These are phyloP conservation scores for Drosophila guanche DNA, from an alignment of 1,140 invertebrate genomes.

Conservation along the genomic window DNA sequence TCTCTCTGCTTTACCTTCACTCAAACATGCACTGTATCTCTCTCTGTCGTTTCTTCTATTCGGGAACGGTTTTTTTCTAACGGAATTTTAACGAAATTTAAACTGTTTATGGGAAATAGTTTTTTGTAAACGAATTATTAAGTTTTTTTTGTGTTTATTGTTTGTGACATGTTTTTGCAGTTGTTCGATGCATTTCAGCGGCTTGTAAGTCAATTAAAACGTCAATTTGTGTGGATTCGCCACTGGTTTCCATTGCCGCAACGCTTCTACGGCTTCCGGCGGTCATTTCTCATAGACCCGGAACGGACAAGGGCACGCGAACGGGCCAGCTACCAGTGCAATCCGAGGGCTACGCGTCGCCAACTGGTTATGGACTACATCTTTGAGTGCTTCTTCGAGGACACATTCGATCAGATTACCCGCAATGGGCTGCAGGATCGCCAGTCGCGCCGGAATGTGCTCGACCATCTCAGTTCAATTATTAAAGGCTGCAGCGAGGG, in stretches of 20 bases:
- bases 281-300: background rate
- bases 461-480: slow-evolving; percentile 80
- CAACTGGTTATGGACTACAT: slow-evolving; percentile 80
- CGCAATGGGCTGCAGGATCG: slow-evolving; percentile 80
- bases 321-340: slow-evolving; percentile 47
- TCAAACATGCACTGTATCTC: slow-evolving; percentile 1
- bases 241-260: slow-evolving; percentile 48
- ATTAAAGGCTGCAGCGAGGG: slow-evolving; percentile 82
- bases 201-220: slow-evolving; percentile 73
- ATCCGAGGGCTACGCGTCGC: slow-evolving; percentile 37
- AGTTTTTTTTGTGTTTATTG: slow-evolving; percentile 12
- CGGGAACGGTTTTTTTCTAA: slow-evolving; percentile 38
- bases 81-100: slow-evolving; percentile 15
- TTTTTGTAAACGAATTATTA: slow-evolving; percentile 2
- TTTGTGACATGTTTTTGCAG: slow-evolving; percentile 59
- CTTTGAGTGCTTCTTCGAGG: slow-evolving; percentile 83
- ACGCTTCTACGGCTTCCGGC: slow-evolving; percentile 65
- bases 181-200: slow-evolving; percentile 54
- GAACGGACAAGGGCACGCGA: slow-evolving; percentile 5
- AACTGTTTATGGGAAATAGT: slow-evolving; percentile 5
- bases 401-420: slow-evolving; percentile 77
- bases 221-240: slow-evolving; percentile 60
- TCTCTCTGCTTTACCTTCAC: slow-evolving; percentile 7
- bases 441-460: slow-evolving; percentile 74
- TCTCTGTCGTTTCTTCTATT: slow-evolving; percentile 30